Percentiles rank a stretch among this genome's conserved stretches.
Evolutionary conservation across 2,113 vertebrate species (phyloP).

Genomic region (Orycteropus afer): DNA sequence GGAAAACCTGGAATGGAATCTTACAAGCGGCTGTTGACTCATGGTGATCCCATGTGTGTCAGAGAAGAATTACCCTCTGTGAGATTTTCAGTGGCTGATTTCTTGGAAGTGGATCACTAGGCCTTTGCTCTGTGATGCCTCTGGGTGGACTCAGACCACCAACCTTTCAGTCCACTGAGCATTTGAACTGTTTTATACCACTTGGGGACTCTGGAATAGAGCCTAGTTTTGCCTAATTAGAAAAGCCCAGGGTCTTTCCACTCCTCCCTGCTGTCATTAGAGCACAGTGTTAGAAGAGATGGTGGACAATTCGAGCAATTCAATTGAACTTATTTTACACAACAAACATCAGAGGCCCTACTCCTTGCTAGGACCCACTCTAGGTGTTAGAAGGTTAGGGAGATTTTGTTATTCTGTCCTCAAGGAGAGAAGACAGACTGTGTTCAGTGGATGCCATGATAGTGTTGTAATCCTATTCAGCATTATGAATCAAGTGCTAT

Average conservation of each 20-base stretch:
- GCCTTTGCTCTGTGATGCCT: background rate
- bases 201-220: background rate
- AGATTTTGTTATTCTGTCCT: background rate
- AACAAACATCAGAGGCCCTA: background rate
- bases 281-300: background rate
- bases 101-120: background rate
- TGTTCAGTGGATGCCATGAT: background rate
- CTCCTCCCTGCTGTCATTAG: background rate
- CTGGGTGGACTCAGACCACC: background rate
- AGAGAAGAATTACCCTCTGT: background rate
- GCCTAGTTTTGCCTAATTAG: background rate
- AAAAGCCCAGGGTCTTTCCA: background rate
- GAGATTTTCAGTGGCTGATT: background rate
- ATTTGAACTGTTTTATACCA: background rate
- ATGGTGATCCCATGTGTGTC: background rate
- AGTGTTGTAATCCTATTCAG: background rate
- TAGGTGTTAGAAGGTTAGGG: background rate
- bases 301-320: background rate
- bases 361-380: background rate
- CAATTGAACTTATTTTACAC: background rate
- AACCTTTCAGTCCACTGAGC: background rate
- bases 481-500: too few relatives aligned
- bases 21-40: background rate
- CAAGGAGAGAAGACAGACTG: background rate
- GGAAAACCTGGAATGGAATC: background rate